These are phyloP conservation scores for Lagocephalus sceleratus DNA, from an alignment of 2,797 vertebrate species.

Conservation along the genomic window DNA sequence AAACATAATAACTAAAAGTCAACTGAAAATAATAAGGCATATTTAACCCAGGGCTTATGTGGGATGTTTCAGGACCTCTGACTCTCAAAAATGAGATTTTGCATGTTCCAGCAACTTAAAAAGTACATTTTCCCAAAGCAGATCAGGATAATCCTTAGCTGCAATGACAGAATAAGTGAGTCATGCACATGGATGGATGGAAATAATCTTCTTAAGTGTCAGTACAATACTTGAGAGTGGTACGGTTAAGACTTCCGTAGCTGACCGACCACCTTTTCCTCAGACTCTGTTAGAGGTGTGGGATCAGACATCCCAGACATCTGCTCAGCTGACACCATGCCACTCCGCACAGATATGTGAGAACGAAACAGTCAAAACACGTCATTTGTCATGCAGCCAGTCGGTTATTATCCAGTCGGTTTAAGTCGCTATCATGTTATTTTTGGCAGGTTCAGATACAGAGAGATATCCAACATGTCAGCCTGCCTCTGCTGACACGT, in stretches of 20 bases:
- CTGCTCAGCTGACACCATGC: neutral
- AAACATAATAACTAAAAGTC: too few species aligned
- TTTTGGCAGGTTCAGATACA: too few species aligned
- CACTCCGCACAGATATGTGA: too few species aligned
- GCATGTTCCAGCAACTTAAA: slow-evolving; percentile 54
- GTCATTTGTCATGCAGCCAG: too few species aligned
- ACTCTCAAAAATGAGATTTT: slow-evolving; percentile 50
- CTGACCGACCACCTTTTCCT: slow-evolving; percentile 40
- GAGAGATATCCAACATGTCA: too few species aligned
- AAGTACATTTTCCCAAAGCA: slow-evolving; percentile 67
- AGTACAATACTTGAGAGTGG: slow-evolving; percentile 33
- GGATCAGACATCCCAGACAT: slow-evolving; percentile 20
- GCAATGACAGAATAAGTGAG: slow-evolving; percentile 59
- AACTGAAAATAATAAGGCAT: too few species aligned
- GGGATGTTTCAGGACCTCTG: slow-evolving; percentile 11
- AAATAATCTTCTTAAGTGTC: slow-evolving; percentile 62
- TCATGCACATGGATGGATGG: slow-evolving; percentile 53
- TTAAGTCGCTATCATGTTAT: too few species aligned
- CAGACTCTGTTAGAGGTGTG: slow-evolving; percentile 25
- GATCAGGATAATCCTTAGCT: slow-evolving; percentile 64
- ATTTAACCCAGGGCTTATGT: slow-evolving; percentile 15
- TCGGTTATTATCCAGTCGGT: too few species aligned
- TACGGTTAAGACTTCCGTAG: slow-evolving; percentile 14
- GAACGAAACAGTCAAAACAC: too few species aligned
- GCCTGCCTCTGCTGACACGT: too few species aligned